Evolutionary conservation across 2,113 vertebrate genomes (phyloP).

Genomic region (Plecturocebus donacophilus): DNA sequence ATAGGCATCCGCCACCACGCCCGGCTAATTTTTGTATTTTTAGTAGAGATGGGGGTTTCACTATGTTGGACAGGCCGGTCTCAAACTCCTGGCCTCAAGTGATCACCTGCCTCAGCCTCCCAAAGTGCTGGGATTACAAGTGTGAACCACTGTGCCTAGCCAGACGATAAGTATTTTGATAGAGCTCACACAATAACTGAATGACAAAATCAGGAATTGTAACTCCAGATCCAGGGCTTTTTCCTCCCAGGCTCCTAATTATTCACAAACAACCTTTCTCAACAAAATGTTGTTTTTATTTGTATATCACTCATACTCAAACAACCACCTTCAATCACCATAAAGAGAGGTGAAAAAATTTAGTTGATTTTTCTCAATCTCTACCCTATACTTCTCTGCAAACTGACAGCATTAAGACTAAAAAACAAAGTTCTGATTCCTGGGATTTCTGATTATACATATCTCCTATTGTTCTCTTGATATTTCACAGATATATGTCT

Average conservation of each 20-base stretch:
- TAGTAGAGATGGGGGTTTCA: no score
- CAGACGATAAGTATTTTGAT: background rate
- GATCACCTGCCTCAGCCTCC: no score
- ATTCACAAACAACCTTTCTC: background rate
- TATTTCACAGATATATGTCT: background rate
- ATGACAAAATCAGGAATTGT: background rate
- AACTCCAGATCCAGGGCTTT: background rate
- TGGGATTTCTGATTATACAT: background rate
- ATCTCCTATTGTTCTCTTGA: background rate
- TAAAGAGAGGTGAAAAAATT: slow-evolving; percentile 30
- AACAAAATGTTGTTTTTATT: background rate
- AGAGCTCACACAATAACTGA: background rate
- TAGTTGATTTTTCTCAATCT: background rate
- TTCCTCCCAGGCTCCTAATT: background rate
- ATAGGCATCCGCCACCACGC: no score
- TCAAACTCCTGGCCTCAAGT: no score
- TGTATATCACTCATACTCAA: slow-evolving; percentile 35
- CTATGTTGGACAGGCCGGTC: no score
- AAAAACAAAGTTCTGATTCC: background rate
- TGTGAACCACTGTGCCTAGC: no score
- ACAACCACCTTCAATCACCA: slow-evolving; percentile 14
- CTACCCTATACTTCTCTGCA: background rate
- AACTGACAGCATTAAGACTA: background rate
- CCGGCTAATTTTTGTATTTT: no score
- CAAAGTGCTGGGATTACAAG: no score